Evolutionary conservation across 1,140 invertebrate genomes (phyloP), one percentile per base, ranked within the genome.

Genomic region (Galendromus occidentalis): DNA sequence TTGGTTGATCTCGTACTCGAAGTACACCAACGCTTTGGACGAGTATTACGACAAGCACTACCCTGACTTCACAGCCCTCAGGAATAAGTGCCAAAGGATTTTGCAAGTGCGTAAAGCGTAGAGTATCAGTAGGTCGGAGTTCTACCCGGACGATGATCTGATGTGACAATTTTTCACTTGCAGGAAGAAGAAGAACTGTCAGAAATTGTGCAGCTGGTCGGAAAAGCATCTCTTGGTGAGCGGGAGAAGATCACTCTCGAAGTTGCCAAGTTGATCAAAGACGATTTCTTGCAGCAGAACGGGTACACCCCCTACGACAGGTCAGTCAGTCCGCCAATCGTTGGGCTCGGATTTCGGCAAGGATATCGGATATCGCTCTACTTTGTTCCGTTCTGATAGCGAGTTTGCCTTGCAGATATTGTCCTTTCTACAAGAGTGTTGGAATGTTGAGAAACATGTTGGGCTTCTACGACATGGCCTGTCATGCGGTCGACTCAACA

Each of bases 31-130:
- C 70, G 92, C 94, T 65, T 79, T 99, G 69, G 95, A 99, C 75
- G 95, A 98, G 73, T 98, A 93, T 80, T 99, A 98, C 77, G 96
- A 99, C 72, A 96, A 96, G 79, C 92, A 95, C 79, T 97, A 89
- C 81, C 81, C 84, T n/a, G 96, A 99, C 73, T 99, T 99, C 77
- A 90, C 98, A n/a, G 86, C 93, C 28, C 74, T 83, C 7, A 74
- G 82, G 71, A 82, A 78, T 17, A 82, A 82, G 66, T 59, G 51
- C 67, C 70, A 66, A 66, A 25, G 51, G 6, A 59, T 59, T 25
- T 33, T 59, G 25, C 33, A 39, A 9, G 33, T 39, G 4, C 33
- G 33, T 39, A 6, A 4, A 39, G 4, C 33, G 33, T 4, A 39
- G 9, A 6, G 33, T n/a, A n/a, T n/a, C n/a, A n/a, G n/a, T 9